Evolutionary conservation across 2,113 vertebrate genomes (phyloP).

Genomic region (Solea solea): DNA sequence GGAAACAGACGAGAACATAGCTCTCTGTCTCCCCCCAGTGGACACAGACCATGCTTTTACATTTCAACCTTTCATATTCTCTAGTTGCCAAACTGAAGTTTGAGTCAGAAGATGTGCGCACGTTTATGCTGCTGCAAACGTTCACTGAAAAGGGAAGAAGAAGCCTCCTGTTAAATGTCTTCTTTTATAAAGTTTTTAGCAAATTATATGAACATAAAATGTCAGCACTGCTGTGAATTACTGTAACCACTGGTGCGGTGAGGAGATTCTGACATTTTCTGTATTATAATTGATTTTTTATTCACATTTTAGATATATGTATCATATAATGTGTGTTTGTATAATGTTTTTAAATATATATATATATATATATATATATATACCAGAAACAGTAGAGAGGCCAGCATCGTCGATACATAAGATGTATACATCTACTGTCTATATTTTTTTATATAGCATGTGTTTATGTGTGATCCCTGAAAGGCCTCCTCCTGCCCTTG

Average conservation of each 20-base stretch:
- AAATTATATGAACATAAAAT: neutral
- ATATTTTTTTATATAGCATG: no score
- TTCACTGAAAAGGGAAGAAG: neutral
- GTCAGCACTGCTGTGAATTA: neutral
- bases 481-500: neutral
- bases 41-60: neutral
- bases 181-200: neutral
- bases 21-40: conserved; percentile 42
- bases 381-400: neutral
- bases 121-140: neutral
- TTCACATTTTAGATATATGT: neutral
- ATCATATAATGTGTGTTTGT: neutral
- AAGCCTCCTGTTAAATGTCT: neutral
- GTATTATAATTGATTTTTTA: neutral
- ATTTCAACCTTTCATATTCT: neutral
- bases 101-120: neutral
- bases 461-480: neutral
- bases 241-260: neutral
- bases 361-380: no score
- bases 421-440: no score
- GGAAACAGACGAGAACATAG: neutral
- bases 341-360: no score
- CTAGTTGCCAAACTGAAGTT: neutral
- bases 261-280: neutral
- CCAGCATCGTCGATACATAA: neutral